phyloP scores from a whole-genome alignment of 2,113 vertebrate species.

The Dromiciops gliroides region DNA sequence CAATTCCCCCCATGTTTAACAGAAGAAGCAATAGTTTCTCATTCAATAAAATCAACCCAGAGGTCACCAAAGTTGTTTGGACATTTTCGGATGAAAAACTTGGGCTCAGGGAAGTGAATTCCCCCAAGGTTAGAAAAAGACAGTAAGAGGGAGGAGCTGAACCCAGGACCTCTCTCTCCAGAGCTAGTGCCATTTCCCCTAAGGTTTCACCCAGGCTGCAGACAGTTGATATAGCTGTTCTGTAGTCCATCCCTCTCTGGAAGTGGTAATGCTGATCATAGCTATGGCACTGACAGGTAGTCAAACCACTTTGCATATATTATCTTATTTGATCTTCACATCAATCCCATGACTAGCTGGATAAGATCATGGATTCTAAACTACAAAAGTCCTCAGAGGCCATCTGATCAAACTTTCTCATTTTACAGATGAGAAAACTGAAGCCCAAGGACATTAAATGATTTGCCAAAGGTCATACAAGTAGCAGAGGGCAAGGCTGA shows the following conservation, averaged over 20 bases:
- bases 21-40: constrained; percentile 49
- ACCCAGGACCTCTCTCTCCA: background rate
- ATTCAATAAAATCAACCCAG: constrained; percentile 37
- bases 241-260: background rate
- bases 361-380: background rate
- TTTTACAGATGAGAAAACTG: background rate
- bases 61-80: background rate
- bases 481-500: background rate
- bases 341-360: background rate
- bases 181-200: background rate
- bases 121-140: background rate
- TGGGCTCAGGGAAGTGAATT: background rate
- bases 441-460: background rate
- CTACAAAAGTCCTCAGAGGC: background rate
- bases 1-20: constrained; percentile 24
- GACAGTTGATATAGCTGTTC: background rate
- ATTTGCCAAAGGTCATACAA: background rate
- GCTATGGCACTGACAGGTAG: background rate
- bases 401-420: background rate
- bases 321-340: background rate
- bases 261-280: background rate
- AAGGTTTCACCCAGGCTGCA: constrained; percentile 34
- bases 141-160: background rate
- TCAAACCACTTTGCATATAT: background rate
- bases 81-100: background rate